phyloP scores from a whole-genome alignment of 2,797 vertebrate genomes.

The Babyrousa celebensis region DNA sequence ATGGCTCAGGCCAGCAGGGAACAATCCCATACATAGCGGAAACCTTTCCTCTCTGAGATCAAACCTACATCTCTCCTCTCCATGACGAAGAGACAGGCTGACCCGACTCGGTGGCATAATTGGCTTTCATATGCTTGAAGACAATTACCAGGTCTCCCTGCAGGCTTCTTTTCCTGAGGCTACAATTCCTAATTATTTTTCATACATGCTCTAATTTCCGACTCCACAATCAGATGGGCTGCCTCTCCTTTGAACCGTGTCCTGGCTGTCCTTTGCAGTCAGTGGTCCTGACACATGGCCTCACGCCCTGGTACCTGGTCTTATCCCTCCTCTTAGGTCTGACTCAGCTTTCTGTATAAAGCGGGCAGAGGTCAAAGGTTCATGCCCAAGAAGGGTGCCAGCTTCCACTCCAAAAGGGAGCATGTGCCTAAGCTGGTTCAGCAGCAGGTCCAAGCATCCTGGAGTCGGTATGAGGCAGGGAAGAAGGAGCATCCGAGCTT shows the following conservation, averaged over 20 bases:
- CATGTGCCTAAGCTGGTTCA: not conserved
- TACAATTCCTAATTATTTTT: constrained; percentile 81
- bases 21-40: not conserved
- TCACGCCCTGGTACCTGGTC: not conserved
- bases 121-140: constrained; percentile 80
- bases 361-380: not conserved
- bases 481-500: not conserved
- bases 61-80: constrained; percentile 66
- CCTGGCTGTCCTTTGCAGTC: constrained; percentile 57
- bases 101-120: constrained; percentile 64
- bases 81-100: constrained; percentile 34
- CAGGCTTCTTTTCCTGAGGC: constrained; percentile 80
- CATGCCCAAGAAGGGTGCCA: not conserved
- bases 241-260: not conserved
- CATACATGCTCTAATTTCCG: constrained; percentile 77
- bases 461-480: not conserved
- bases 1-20: not conserved
- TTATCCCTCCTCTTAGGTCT: not conserved
- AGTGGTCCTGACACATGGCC: not conserved
- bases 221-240: constrained; percentile 57
- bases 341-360: not conserved
- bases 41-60: constrained; percentile 52
- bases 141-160: constrained; percentile 79
- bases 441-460: not conserved
- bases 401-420: not conserved